Evolutionary conservation across 2,113 vertebrate species (phyloP).

Genomic region (Nibea albiflora): DNA sequence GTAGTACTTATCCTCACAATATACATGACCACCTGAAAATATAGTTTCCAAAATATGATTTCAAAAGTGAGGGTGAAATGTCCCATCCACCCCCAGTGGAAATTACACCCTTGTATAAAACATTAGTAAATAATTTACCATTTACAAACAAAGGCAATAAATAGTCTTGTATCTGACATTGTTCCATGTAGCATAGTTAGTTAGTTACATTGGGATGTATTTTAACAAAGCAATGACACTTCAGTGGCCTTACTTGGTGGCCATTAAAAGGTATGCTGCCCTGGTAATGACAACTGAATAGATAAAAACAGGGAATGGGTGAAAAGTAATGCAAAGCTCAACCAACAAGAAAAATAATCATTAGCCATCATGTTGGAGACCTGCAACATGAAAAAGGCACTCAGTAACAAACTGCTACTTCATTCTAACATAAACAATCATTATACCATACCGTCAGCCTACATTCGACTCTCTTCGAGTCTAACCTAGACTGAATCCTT

Average conservation of each 20-base stretch:
- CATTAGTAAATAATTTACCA: neutral
- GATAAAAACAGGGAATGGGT: neutral
- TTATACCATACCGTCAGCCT: too few species aligned
- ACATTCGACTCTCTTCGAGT: neutral
- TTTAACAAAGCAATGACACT: neutral
- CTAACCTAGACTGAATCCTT: neutral
- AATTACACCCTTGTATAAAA: neutral
- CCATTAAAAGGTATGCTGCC: neutral
- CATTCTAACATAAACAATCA: neutral
- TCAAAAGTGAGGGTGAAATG: neutral
- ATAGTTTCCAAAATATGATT: too few species aligned
- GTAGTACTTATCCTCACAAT: neutral
- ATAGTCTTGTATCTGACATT: neutral
- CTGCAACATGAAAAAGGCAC: slow-evolving; percentile 2
- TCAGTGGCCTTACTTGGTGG: neutral
- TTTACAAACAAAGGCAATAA: neutral
- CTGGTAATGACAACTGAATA: neutral
- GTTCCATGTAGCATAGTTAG: neutral
- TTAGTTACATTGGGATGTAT: too few species aligned
- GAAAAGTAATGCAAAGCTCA: neutral
- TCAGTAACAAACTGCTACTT: neutral
- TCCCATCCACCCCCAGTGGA: neutral
- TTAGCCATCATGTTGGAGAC: neutral
- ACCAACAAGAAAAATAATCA: neutral
- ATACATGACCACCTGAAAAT: too few species aligned